Evolutionary conservation across 2,797 vertebrate species (phyloP).

Genomic region (Myripristis jacobus): DNA sequence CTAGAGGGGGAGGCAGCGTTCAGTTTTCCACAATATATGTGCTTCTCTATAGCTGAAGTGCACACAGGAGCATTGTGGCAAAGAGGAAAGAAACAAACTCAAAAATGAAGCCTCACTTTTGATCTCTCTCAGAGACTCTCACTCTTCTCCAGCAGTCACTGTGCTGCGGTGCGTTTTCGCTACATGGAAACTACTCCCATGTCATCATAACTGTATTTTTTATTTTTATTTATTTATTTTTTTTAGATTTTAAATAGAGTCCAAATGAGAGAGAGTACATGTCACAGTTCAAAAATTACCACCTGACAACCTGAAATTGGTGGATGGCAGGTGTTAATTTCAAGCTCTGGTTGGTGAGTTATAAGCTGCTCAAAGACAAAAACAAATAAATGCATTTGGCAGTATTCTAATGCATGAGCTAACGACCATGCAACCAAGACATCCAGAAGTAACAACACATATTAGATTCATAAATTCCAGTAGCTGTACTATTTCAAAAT

Average conservation of each 20-base stretch:
- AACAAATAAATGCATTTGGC: slow-evolving; percentile 50
- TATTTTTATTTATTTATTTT: background rate
- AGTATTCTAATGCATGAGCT: background rate
- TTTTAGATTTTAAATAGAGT: background rate
- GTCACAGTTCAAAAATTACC: slow-evolving; percentile 3
- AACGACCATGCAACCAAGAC: slow-evolving; percentile 17
- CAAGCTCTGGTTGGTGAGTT: slow-evolving; percentile 33
- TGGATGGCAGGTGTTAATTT: slow-evolving; percentile 38
- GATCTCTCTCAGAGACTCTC: slow-evolving; percentile 40
- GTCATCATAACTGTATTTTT: slow-evolving; percentile 8
- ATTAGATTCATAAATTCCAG: too few relatives aligned
- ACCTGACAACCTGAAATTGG: slow-evolving; percentile 14
- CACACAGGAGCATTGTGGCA: slow-evolving; percentile 15
- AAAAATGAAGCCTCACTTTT: slow-evolving; percentile 3
- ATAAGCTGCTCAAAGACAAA: slow-evolving; percentile 38
- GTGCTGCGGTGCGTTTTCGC: slow-evolving; percentile 21
- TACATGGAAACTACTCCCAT: background rate
- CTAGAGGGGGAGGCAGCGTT: slow-evolving; percentile 18
- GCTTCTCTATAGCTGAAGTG: slow-evolving; percentile 33
- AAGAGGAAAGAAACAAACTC: slow-evolving; percentile 18
- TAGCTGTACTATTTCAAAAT: too few relatives aligned
- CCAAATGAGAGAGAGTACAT: slow-evolving; percentile 10
- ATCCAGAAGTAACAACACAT: background rate
- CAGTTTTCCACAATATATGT: slow-evolving; percentile 18
- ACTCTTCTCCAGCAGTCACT: background rate